phyloP scores from a whole-genome alignment of 2,888 invertebrate species.

The Drosophila eohydei region DNA sequence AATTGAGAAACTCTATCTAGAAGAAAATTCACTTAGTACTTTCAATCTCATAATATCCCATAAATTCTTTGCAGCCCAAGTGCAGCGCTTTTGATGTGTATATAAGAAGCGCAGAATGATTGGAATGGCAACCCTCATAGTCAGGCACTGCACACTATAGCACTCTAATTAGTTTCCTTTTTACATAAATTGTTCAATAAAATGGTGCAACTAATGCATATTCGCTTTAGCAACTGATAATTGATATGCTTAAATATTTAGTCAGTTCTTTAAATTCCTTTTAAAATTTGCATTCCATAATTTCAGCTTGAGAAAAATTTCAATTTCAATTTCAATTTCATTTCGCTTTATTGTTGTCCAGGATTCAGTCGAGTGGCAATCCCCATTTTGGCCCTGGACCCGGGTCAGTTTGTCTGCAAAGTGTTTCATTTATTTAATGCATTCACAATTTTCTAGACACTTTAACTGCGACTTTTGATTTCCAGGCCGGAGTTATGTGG shows the following conservation, averaged over 20 bases:
- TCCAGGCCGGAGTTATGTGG: slow-evolving; percentile 46
- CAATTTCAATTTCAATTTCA: slow-evolving; percentile 16
- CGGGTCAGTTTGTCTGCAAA: slow-evolving; percentile 57
- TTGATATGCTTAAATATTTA: neutral
- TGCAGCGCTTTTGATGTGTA: too few relatives aligned
- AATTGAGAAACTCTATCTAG: too few relatives aligned
- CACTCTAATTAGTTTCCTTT: too few relatives aligned
- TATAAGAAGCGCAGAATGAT: too few relatives aligned
- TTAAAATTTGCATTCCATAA: neutral
- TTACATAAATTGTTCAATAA: neutral
- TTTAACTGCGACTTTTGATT: slow-evolving; percentile 78
- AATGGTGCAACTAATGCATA: neutral
- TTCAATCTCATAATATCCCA: too few relatives aligned
- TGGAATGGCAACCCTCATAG: too few relatives aligned
- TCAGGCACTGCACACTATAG: too few relatives aligned
- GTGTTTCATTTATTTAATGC: slow-evolving; percentile 80
- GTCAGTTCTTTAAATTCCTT: neutral
- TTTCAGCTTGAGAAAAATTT: neutral
- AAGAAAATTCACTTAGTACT: too few relatives aligned
- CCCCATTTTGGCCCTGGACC: slow-evolving; percentile 46
- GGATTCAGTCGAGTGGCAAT: slow-evolving; percentile 34
- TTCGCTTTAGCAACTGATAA: neutral
- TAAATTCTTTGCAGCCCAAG: too few relatives aligned
- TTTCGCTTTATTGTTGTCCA: slow-evolving; percentile 24
- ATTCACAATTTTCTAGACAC: slow-evolving; percentile 80